Conservation (phyloP, 2,888 invertebrate species). For the Odontomyia ornata region DNA sequence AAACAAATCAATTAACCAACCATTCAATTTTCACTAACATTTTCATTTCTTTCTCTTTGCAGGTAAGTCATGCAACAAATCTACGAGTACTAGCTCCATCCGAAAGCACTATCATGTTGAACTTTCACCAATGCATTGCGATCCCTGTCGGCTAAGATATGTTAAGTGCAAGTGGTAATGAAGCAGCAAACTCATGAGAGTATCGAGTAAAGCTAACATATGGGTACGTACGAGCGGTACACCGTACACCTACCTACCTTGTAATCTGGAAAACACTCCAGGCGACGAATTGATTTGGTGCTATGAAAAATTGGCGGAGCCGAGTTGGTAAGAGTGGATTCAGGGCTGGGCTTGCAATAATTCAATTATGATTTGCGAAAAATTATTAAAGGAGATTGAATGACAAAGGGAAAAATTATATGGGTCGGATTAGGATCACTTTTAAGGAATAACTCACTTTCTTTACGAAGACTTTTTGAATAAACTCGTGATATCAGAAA, state of each 20-base stretch:
- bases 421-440: too few relatives aligned
- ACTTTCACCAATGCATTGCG: slow-evolving; percentile 44
- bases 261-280: slow-evolving; percentile 13
- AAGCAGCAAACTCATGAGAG: background rate
- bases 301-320: background rate
- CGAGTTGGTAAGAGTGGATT: background rate
- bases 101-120: slow-evolving; percentile 3
- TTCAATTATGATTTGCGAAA: background rate
- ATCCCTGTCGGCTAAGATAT: slow-evolving; percentile 10
- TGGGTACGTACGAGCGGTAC: too few relatives aligned
- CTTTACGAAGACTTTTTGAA: too few relatives aligned
- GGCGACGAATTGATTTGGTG: slow-evolving; percentile 17
- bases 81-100: background rate
- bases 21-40: slow-evolving; percentile 34
- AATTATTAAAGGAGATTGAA: background rate
- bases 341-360: background rate
- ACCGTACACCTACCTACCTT: too few relatives aligned
- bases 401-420: too few relatives aligned
- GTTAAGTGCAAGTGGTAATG: background rate
- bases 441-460: too few relatives aligned
- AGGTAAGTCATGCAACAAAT: slow-evolving; percentile 46
- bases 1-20: slow-evolving; percentile 48
- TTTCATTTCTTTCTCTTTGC: slow-evolving; percentile 41
- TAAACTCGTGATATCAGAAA: too few relatives aligned
- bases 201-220: background rate